These are phyloP conservation scores for Pungitius pungitius DNA, from an alignment of 2,113 vertebrate species.

Conservation along the genomic window DNA sequence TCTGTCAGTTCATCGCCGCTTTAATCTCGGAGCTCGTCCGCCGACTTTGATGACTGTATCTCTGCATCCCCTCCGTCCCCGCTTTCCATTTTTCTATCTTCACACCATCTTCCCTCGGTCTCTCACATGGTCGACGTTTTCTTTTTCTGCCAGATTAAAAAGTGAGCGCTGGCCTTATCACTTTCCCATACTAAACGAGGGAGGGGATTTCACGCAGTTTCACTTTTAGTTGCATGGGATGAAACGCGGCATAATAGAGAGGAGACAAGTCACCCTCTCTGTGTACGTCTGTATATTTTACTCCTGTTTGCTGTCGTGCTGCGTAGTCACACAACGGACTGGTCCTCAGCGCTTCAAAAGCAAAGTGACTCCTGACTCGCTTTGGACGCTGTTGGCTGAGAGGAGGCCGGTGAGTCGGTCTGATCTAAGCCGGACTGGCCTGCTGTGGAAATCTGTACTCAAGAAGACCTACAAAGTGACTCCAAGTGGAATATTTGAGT, in stretches of 20 bases:
- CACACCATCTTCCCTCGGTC: not conserved
- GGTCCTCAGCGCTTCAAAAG: slow-evolving; percentile 53
- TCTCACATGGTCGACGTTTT: not conserved
- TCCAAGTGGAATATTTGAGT: slow-evolving; percentile 43
- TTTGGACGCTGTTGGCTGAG: slow-evolving; percentile 34
- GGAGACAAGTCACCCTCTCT: not conserved
- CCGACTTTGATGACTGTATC: slow-evolving; percentile 9
- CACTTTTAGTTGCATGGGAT: slow-evolving; percentile 11
- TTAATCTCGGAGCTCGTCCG: slow-evolving; percentile 17
- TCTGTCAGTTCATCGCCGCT: slow-evolving; percentile 8
- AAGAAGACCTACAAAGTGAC: slow-evolving; percentile 42
- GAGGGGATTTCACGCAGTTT: slow-evolving; percentile 22
- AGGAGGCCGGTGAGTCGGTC: slow-evolving; percentile 22
- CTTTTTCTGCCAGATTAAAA: slow-evolving; percentile 16
- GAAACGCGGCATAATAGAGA: slow-evolving; percentile 31
- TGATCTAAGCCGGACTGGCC: slow-evolving; percentile 28
- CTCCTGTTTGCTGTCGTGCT: slow-evolving; percentile 21
- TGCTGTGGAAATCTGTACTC: slow-evolving; percentile 46
- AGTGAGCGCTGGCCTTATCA: slow-evolving; percentile 22
- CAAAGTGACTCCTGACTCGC: slow-evolving; percentile 38
- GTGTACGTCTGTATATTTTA: not conserved
- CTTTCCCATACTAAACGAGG: slow-evolving; percentile 1
- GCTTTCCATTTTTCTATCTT: slow-evolving; percentile 9
- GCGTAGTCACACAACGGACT: slow-evolving; percentile 42
- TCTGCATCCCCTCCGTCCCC: slow-evolving; percentile 16